Percentiles rank a stretch among this genome's conserved stretches.
Evolutionary conservation across 2,113 vertebrate genomes (phyloP).

Genomic region (Trochalopteron elliotii): DNA sequence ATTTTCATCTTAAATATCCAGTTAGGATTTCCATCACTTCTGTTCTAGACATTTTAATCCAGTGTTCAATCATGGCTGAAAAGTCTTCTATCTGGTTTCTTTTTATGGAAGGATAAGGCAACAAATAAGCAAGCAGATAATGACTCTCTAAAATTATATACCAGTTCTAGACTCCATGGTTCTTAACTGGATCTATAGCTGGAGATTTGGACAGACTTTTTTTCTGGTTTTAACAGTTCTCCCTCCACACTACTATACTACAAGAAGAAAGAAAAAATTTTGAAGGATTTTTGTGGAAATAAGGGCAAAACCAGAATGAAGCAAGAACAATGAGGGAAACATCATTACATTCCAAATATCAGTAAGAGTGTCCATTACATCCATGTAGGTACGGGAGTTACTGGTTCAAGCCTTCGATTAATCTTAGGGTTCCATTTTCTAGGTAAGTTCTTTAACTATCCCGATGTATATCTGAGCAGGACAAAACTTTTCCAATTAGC

Average conservation of each 20-base stretch:
- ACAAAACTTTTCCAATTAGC: not conserved
- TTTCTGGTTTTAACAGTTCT: not conserved
- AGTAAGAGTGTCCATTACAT: not conserved
- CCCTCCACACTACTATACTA: not conserved
- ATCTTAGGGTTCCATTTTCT: not conserved
- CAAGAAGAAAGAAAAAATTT: not conserved
- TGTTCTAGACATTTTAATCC: not conserved
- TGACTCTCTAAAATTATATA: not conserved
- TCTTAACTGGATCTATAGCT: not conserved
- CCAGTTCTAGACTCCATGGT: not conserved
- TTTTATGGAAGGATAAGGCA: not conserved
- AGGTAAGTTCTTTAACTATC: not conserved
- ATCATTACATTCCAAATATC: not conserved
- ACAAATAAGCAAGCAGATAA: not conserved
- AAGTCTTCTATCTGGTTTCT: not conserved
- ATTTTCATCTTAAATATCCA: not conserved
- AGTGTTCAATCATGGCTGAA: not conserved
- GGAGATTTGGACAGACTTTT: not conserved
- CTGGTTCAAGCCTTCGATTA: not conserved
- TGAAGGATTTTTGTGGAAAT: not conserved
- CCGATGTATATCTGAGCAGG: not conserved
- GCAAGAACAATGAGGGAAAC: not conserved
- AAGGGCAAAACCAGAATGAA: not conserved
- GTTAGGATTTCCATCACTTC: not conserved
- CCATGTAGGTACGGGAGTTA: not conserved